Conservation (phyloP, 2,888 invertebrate genomes). For the Maniola hyperantus region DNA sequence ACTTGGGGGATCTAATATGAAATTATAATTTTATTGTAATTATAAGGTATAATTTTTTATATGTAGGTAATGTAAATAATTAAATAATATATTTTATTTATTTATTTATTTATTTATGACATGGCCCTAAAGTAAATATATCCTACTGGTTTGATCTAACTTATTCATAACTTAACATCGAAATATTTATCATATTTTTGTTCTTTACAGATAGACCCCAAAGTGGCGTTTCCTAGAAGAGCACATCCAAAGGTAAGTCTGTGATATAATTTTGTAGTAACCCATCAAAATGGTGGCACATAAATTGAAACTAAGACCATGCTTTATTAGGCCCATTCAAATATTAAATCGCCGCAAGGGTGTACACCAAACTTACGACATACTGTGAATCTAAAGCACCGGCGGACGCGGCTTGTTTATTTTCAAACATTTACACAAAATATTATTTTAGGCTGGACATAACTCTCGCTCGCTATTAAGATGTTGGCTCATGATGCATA, state of each 20-base stretch:
- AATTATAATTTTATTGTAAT: too few species aligned
- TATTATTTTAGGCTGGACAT: slow-evolving; percentile 81
- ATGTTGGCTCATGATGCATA: slow-evolving; percentile 79
- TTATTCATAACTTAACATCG: neutral
- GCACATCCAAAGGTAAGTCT: slow-evolving; percentile 98
- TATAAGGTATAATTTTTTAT: too few species aligned
- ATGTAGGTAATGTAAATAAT: too few species aligned
- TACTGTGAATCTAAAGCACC: slow-evolving; percentile 62
- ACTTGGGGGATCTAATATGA: too few species aligned
- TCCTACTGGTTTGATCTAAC: neutral
- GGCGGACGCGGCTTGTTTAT: slow-evolving; percentile 69
- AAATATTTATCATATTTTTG: slow-evolving; percentile 38
- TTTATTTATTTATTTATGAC: too few species aligned
- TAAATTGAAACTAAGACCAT: slow-evolving; percentile 65
- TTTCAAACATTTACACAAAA: slow-evolving; percentile 80
- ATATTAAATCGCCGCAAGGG: slow-evolving; percentile 62
- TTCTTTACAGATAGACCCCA: slow-evolving; percentile 97
- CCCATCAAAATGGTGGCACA: slow-evolving; percentile 50
- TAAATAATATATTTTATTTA: too few species aligned
- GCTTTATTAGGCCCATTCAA: slow-evolving; percentile 63
- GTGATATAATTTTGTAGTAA: slow-evolving; percentile 47
- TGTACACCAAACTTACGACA: slow-evolving; percentile 62
- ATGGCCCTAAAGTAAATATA: too few species aligned
- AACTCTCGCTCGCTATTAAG: slow-evolving; percentile 76
- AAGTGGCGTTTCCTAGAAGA: slow-evolving; percentile 99